A percentile compares a stretch with the other conserved stretches of the same genome.
These are phyloP conservation scores for Lamproptera curius DNA, from an alignment of 2,888 invertebrate genomes.

Conservation along the genomic window DNA sequence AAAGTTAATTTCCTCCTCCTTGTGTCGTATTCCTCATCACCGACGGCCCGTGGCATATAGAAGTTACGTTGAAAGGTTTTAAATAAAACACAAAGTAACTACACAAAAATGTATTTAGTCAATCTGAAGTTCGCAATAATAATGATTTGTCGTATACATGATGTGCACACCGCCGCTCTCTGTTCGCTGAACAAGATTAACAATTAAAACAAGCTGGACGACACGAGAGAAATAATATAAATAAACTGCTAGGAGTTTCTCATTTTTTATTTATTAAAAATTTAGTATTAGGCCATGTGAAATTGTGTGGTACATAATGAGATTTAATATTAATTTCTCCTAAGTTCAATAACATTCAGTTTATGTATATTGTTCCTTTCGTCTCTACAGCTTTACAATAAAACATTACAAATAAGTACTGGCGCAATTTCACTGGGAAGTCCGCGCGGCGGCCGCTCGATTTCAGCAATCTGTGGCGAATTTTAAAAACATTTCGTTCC, in stretches of 20 bases:
- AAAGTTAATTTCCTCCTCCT: too few relatives aligned
- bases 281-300: too few relatives aligned
- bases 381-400: too few relatives aligned
- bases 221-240: too few relatives aligned
- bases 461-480: constrained; percentile 53
- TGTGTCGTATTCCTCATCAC: too few relatives aligned
- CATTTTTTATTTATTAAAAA: too few relatives aligned
- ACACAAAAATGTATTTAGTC: constrained; percentile 77
- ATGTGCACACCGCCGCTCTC: constrained; percentile 53
- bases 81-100: constrained; percentile 56
- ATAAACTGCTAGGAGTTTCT: too few relatives aligned
- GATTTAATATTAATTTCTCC: too few relatives aligned
- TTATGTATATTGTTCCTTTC: too few relatives aligned
- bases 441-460: constrained; percentile 44
- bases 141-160: constrained; percentile 76
- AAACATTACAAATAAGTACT: constrained; percentile 1
- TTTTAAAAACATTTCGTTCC: constrained; percentile 55
- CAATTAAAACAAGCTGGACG: neutral
- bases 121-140: constrained; percentile 74
- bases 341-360: too few relatives aligned
- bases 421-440: neutral
- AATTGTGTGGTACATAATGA: too few relatives aligned
- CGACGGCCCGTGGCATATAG: too few relatives aligned
- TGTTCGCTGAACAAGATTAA: neutral
- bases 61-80: constrained; percentile 16